Evolutionary conservation across 1,140 invertebrate genomes (phyloP), one percentile per base, ranked within the genome.

Genomic region (Psilanteris sp.): DNA sequence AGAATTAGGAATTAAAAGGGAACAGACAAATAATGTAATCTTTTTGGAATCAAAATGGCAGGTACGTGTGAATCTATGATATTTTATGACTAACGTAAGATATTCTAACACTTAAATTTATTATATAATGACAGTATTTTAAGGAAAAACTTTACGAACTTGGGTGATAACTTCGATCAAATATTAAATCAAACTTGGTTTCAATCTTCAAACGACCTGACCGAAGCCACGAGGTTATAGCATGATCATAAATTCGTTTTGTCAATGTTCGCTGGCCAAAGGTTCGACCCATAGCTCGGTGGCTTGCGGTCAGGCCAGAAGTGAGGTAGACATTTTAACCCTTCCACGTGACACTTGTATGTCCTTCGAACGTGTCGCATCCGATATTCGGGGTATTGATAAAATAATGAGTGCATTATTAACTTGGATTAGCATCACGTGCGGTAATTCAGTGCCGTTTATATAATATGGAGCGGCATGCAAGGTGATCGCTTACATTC

Each of bases 401-500:
- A 79, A 83, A 83, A 83, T 83, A 82, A 84, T 81, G 73, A 83
- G 81, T 78, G 74, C 80, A 78, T 84, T 84, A 84, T 83, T 83
- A 83, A 83, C 52, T 54, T 34, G 11, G 48, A 20, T 55, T 61
- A 43, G 41, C 39, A 68, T 61, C 13, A 50, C 52, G 68, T 32
- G 50, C 29, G 72, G 22, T 52, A 27, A 68, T 70, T 41, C 50
- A 37, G 48, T 24, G 32, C 7, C 32, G 34, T n/a, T 54, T 32
- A 46, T 64, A 61, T 77, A 80, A 83, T 78, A 76, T 79, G 76
- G 61, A 64, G 48, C 34, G 81, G 83, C 81, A 82, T 81, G 81
- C 81, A 73, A 82, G 52, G 70, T 29, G 34, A 59, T 64, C 50
- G 54, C 59, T 71, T 44, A 72, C 57, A 72, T 31, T 7, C 46